phyloP scores from a whole-genome alignment of 1,140 invertebrate genomes.

The Pseudachorutes palmiensis region DNA sequence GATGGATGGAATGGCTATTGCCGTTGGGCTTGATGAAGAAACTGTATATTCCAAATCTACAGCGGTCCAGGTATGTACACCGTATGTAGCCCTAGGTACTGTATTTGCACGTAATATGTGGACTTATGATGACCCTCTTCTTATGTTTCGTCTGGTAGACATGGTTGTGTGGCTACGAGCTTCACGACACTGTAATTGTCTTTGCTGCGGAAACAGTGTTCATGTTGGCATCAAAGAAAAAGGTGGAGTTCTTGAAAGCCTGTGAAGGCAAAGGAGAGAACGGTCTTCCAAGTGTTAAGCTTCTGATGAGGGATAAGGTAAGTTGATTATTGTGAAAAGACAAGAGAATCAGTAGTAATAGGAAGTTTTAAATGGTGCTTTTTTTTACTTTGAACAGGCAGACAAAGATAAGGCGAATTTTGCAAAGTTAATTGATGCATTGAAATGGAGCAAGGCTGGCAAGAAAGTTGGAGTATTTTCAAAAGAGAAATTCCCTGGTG shows the following conservation, averaged over 20 bases:
- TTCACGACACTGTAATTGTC: constrained; percentile 91
- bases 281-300: constrained; percentile 70
- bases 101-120: background rate
- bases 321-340: constrained; percentile 38
- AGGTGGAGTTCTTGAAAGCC: constrained; percentile 91
- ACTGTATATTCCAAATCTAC: constrained; percentile 92
- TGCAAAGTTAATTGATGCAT: constrained; percentile 70
- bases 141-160: constrained; percentile 54
- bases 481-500: constrained; percentile 88
- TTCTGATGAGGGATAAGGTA: constrained; percentile 87
- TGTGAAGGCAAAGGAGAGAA: constrained; percentile 85
- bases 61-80: constrained; percentile 65
- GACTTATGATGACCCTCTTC: constrained; percentile 7
- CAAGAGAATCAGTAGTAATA: too few species aligned
- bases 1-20: constrained; percentile 80
- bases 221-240: constrained; percentile 94
- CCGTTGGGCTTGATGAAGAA: constrained; percentile 87
- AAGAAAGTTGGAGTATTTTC: constrained; percentile 84
- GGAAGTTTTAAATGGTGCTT: too few species aligned
- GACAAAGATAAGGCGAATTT: constrained; percentile 96
- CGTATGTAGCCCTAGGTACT: too few species aligned
- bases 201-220: constrained; percentile 73
- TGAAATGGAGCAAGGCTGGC: constrained; percentile 81
- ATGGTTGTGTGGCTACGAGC: constrained; percentile 94
- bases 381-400: constrained; percentile 51